Evolutionary conservation across 2,113 vertebrate genomes (phyloP).

Genomic region (Dipodomys spectabilis): DNA sequence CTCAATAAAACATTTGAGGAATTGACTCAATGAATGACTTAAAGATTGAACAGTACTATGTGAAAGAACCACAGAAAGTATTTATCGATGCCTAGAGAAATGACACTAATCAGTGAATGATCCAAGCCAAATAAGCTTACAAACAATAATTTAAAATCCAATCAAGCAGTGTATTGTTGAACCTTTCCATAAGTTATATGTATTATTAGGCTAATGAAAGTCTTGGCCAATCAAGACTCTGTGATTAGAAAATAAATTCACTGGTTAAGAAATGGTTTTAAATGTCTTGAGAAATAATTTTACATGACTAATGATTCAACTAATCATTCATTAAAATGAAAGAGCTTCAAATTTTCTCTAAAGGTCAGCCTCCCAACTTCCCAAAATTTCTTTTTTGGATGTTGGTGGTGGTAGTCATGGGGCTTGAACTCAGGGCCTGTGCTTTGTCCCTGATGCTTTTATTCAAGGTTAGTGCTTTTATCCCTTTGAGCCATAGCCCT

Average conservation of each 20-base stretch:
- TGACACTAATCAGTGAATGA: background rate
- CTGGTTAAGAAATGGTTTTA: conserved; percentile 33
- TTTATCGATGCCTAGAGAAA: background rate
- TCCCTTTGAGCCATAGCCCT: no score
- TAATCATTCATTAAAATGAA: conserved; percentile 58
- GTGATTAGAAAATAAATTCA: conserved; percentile 35
- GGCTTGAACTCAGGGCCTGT: no score
- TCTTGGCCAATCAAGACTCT: conserved; percentile 55
- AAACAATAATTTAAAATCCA: conserved; percentile 52
- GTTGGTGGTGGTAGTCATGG: no score
- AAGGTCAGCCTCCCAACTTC: conserved; percentile 40
- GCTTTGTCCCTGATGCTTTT: no score
- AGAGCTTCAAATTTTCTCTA: conserved; percentile 38
- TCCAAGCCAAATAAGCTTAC: conserved; percentile 36
- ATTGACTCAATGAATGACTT: conserved; percentile 26
- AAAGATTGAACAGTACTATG: background rate
- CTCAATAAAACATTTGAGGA: background rate
- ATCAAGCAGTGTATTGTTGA: background rate
- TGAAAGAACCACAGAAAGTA: background rate
- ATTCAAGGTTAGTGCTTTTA: no score
- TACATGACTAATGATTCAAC: conserved; percentile 41
- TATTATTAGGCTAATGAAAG: conserved; percentile 21
- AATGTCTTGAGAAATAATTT: conserved; percentile 59
- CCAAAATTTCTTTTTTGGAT: background rate
- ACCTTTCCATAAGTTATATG: conserved; percentile 4